Evolutionary conservation across 30 jellyfish, hydroid and myxozoan genomes (phyloP).

Genomic region (Haliclystus octoradiatus): DNA sequence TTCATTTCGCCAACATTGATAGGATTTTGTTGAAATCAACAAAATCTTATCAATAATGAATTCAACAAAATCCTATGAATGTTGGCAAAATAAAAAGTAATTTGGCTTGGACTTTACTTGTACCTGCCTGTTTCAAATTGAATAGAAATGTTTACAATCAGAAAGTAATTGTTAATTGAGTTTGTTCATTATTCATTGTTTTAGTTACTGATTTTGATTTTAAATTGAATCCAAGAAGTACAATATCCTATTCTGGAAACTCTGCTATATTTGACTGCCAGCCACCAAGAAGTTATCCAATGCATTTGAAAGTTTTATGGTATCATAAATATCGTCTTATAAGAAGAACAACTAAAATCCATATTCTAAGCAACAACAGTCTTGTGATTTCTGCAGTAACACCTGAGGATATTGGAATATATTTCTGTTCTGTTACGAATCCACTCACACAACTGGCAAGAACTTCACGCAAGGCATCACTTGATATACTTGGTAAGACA

Average conservation of each 20-base stretch:
- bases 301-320: constrained; percentile 25
- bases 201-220: constrained; percentile 50
- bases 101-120: no score
- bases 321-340: constrained; percentile 13
- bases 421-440: constrained; percentile 50
- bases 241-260: constrained; percentile 10
- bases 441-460: constrained; percentile 33
- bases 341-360: background rate
- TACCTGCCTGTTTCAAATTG: no score
- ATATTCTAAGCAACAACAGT: constrained; percentile 13
- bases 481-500: constrained; percentile 48
- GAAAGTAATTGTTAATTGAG: no score
- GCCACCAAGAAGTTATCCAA: constrained; percentile 61
- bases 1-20: no score
- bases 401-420: constrained; percentile 19
- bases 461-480: constrained; percentile 42
- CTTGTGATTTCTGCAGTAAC: constrained; percentile 10
- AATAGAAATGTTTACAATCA: no score
- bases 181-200: no score
- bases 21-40: no score
- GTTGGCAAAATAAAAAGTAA: no score
- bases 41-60: no score
- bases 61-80: no score
- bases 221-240: constrained; percentile 19
- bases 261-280: constrained; percentile 27